These are phyloP conservation scores for Saccostrea cuccullata DNA, from an alignment of 1,140 invertebrate genomes.

Conservation along the genomic window DNA sequence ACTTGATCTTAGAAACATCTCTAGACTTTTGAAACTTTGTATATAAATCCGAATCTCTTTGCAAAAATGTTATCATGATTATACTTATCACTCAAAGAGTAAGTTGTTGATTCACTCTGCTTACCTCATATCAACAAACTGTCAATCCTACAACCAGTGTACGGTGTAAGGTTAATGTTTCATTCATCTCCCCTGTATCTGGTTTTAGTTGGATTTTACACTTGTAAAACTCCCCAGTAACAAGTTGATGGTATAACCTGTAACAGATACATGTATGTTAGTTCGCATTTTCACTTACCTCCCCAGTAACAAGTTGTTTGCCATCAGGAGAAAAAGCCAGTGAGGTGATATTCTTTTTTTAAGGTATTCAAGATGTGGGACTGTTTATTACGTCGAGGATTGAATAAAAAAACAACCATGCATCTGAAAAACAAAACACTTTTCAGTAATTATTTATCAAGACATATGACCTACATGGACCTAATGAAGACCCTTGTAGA, in stretches of 20 bases:
- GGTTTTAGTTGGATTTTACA: neutral
- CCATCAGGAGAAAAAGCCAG: slow-evolving; percentile 80
- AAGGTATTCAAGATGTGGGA: slow-evolving; percentile 92
- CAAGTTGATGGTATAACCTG: no score
- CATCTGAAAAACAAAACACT: slow-evolving; percentile 84
- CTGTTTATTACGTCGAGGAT: slow-evolving; percentile 92
- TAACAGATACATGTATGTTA: no score
- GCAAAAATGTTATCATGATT: no score
- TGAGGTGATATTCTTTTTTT: slow-evolving; percentile 90
- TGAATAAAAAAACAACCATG: slow-evolving; percentile 94
- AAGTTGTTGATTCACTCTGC: no score
- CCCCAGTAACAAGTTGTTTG: slow-evolving; percentile 80
- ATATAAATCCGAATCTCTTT: no score
- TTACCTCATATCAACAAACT: no score
- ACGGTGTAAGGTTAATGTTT: neutral
- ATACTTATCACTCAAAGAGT: no score
- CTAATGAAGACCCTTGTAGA: neutral
- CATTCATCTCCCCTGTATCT: neutral
- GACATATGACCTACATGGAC: neutral
- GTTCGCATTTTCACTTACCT: slow-evolving; percentile 75
- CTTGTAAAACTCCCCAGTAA: no score
- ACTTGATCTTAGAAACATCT: no score
- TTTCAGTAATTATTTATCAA: neutral
- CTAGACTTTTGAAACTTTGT: no score
- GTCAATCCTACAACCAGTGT: neutral